Base-by-base conservation (phyloP, 2,113 vertebrate genomes). In the Gulo gulo region DNA sequence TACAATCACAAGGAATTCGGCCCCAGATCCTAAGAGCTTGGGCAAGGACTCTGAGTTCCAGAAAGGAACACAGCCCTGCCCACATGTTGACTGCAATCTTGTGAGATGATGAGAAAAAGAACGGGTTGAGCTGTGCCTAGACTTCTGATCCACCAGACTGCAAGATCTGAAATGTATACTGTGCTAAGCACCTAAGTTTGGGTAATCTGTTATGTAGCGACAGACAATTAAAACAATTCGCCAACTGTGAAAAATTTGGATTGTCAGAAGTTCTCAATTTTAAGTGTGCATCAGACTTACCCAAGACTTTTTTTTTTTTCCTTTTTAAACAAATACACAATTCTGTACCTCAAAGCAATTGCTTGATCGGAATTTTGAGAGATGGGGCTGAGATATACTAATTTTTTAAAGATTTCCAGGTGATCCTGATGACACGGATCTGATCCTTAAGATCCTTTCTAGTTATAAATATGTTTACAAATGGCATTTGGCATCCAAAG, bases 381-480 rank as follows among this genome's bases (percentile, higher is more conserved):
- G 52, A 47, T 23, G 4, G 92, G 16, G 6, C 20, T 79, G 55
- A 94, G 26, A 74, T 59, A 34, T 7, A 39, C 0, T 90, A 26
- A 83, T 67, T 45, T 52, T 61, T 88, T 16, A 59, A 88, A 65
- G 34, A 78, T 39, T 29, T 36, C 6, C 52, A 55, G 20, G 16
- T 93, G 31, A 79, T 23, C 82, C 20, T 69, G 31, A 73, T 50
- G n/a, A 34, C 7, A 74, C 1, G 20, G 3, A 61, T 91, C 26
- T 59, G 12, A 79, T 65, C 29, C 4, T 1, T 65, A 55, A 71
- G 16, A 21, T 50, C 4, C 9, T 80, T 78, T 69, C 34, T 39
- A 79, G 21, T 59, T 73, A 52, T 50, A 39, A 86, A 78, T 86
- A 42, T 23, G 13, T 83, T 82, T 94, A 85, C 39, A 95, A 50